Evolutionary conservation across 2,888 invertebrate species (phyloP), one percentile per base, ranked within the genome.

Genomic region (Doris montereyensis): DNA sequence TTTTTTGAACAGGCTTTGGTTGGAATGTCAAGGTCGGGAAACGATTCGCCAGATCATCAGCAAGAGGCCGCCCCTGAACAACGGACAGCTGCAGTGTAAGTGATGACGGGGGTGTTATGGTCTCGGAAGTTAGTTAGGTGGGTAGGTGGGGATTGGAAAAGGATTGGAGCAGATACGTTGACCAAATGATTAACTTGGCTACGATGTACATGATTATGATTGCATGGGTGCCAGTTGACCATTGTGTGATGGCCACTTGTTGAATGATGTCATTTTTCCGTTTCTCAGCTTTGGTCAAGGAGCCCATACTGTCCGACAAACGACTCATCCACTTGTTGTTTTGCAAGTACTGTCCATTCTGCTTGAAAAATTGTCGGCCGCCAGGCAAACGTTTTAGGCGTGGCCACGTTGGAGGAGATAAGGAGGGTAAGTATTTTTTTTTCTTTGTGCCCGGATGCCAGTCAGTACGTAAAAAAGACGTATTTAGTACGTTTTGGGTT

Each of bases 241-340:
- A n/a, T n/a, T n/a, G n/a, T n/a, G n/a, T n/a, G n/a, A n/a, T n/a
- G n/a, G n/a, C n/a, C n/a, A n/a, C n/a, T n/a, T n/a, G n/a, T n/a
- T n/a, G n/a, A n/a, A n/a, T n/a, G 52, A 41, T 41, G 52, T 10
- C 17, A 41, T 41, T 41, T 41, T 41, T 41, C 52, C 52, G 8
- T 41, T 10, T 41, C 52, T 41, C 52, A 95, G 95, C 94, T 84
- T 92, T 99, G 77, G 98, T 98, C 96, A 95, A 97, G 77, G 98
- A 98, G 92, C 99, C 99, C 13, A 97, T 99, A 81, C 93, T 98
- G 0, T 97, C 98, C 92, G 99, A 99, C 92, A 98, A 97, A 91
- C 94, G 97, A 0, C 95, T 96, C 84, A 98, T 98, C 87, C 99
- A 99, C 92, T 96, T 97, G 0, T 95, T 95, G 91, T 99, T 99